A percentile compares a stretch with the other conserved stretches of the same genome.
These are phyloP conservation scores for Pseudoatta argentina DNA, from an alignment of 1,140 invertebrate genomes.

Conservation along the genomic window DNA sequence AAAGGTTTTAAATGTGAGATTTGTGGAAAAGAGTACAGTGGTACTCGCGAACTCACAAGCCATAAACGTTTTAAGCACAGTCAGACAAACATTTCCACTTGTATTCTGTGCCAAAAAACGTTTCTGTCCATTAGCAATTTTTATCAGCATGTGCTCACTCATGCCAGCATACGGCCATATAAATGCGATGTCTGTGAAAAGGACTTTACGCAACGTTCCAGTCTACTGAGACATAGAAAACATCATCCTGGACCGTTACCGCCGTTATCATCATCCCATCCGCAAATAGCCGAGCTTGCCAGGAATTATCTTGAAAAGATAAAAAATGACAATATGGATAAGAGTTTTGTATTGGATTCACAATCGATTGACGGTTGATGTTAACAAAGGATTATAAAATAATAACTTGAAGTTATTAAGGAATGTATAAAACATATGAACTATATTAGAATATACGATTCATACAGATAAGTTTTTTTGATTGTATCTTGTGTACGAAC, in stretches of 20 bases:
- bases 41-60: constrained; percentile 83
- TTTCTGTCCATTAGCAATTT: constrained; percentile 78
- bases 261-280: constrained; percentile 53
- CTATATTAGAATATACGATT: not conserved
- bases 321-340: constrained; percentile 55
- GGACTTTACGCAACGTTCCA: constrained; percentile 77
- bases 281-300: constrained; percentile 77
- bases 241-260: constrained; percentile 69
- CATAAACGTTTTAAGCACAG: constrained; percentile 87
- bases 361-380: constrained; percentile 18
- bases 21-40: constrained; percentile 78
- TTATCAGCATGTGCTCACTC: constrained; percentile 87
- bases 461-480: not conserved
- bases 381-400: not conserved
- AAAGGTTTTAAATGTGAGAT: constrained; percentile 75
- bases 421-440: not conserved
- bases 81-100: constrained; percentile 85
- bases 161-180: constrained; percentile 89
- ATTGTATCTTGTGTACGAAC: not conserved
- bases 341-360: constrained; percentile 27
- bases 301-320: constrained; percentile 67
- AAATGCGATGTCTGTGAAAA: constrained; percentile 85
- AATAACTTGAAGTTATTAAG: not conserved
- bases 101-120: constrained; percentile 85
- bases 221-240: constrained; percentile 67